A percentile compares a stretch with the other conserved stretches of the same genome.
Evolutionary conservation across 1,140 invertebrate species (phyloP).

Genomic region (Thaumatotibia leucotreta): DNA sequence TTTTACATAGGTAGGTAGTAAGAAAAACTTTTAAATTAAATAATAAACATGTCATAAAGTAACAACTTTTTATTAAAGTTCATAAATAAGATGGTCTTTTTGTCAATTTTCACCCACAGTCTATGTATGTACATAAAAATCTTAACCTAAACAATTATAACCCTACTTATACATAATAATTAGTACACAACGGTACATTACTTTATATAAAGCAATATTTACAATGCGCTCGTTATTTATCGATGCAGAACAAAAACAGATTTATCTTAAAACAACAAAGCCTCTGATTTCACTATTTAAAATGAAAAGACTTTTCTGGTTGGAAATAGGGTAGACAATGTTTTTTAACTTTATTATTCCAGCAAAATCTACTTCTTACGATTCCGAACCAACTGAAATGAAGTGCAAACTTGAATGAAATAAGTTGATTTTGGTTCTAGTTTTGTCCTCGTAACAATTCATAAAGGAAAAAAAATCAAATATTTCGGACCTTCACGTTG

Average conservation of each 20-base stretch:
- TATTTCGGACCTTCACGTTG: neutral
- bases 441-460: neutral
- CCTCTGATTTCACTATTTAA: neutral
- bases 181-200: neutral
- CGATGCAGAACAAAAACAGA: neutral
- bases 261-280: neutral
- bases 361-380: neutral
- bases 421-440: neutral
- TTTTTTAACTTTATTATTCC: neutral
- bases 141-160: constrained; percentile 5
- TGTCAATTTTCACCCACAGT: constrained; percentile 1
- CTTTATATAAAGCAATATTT: constrained; percentile 2
- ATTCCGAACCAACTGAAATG: neutral
- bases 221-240: neutral
- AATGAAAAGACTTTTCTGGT: neutral
- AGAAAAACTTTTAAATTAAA: no score
- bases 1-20: no score
- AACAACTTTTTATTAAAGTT: constrained; percentile 6
- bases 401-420: no score
- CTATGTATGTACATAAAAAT: constrained; percentile 11
- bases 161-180: neutral
- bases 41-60: neutral
- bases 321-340: neutral
- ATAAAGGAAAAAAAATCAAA: neutral
- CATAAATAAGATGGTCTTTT: constrained; percentile 3